Percentiles rank a stretch among this genome's conserved stretches.
These are phyloP conservation scores for Phenacoccus solenopsis DNA, from an alignment of 1,140 invertebrate species.

Conservation along the genomic window DNA sequence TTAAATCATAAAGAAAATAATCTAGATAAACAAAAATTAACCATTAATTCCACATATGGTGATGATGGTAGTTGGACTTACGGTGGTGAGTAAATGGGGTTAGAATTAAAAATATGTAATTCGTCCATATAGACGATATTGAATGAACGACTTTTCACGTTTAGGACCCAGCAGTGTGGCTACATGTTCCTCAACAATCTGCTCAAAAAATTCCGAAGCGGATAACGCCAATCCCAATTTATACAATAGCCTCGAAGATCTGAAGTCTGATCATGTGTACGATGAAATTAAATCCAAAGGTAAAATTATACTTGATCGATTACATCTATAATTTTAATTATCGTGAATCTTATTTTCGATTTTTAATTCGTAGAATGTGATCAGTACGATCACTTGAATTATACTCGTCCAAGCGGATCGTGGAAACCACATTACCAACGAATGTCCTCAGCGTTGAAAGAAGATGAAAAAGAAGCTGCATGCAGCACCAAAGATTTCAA, in stretches of 20 bases:
- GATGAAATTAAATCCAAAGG: conserved; percentile 78
- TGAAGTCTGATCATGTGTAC: conserved; percentile 65
- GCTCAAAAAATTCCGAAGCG: conserved; percentile 66
- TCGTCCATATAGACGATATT: no score
- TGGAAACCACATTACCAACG: conserved; percentile 73
- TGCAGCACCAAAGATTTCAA: background rate
- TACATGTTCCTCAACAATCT: conserved; percentile 33
- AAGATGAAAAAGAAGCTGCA: background rate
- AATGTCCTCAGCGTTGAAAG: conserved; percentile 43
- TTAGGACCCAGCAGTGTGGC: conserved; percentile 34
- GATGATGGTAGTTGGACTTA: conserved; percentile 40
- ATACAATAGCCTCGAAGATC: conserved; percentile 64
- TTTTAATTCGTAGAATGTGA: conserved; percentile 41
- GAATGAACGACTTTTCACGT: conserved; percentile 22
- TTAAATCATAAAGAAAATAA: conserved; percentile 44
- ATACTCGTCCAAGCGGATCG: conserved; percentile 61
- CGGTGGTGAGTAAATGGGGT: conserved; percentile 32
- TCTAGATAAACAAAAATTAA: conserved; percentile 41
- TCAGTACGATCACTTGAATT: conserved; percentile 78
- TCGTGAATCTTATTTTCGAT: background rate
- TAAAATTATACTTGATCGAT: background rate
- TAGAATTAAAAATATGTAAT: conserved; percentile 4
- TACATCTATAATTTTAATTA: background rate
- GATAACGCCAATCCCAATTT: conserved; percentile 74
- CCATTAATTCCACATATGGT: conserved; percentile 22